These are phyloP conservation scores for Perognathus longimembris DNA, from an alignment of 2,113 vertebrate genomes.

Conservation along the genomic window DNA sequence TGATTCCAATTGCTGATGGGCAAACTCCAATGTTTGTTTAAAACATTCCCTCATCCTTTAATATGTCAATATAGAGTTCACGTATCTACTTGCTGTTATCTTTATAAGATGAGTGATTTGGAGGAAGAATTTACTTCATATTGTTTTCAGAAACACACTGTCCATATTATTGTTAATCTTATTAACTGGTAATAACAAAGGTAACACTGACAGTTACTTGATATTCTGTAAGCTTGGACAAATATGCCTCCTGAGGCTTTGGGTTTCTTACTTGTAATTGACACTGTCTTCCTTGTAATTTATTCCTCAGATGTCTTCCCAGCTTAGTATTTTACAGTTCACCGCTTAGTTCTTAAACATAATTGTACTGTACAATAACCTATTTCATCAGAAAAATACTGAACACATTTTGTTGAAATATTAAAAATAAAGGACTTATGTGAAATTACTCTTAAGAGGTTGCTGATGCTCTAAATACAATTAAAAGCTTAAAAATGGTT, in stretches of 20 bases:
- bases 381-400: slow-evolving; percentile 53
- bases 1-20: neutral
- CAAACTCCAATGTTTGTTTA: neutral
- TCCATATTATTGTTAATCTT: neutral
- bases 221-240: slow-evolving; percentile 48
- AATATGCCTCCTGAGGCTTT: slow-evolving; percentile 8
- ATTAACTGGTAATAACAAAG: slow-evolving; percentile 25
- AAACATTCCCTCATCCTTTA: neutral
- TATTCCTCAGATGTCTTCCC: neutral
- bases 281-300: slow-evolving; percentile 2
- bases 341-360: neutral
- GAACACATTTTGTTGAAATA: slow-evolving; percentile 25
- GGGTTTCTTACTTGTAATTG: slow-evolving; percentile 11
- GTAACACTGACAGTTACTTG: neutral
- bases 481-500: slow-evolving; percentile 47
- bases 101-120: slow-evolving; percentile 31
- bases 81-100: neutral
- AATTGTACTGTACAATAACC: neutral
- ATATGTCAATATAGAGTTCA: neutral
- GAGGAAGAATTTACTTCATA: slow-evolving; percentile 8
- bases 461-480: slow-evolving; percentile 27
- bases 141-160: neutral
- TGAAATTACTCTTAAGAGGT: slow-evolving; percentile 34
- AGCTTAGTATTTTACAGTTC: slow-evolving; percentile 26
- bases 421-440: slow-evolving; percentile 45